Base-by-base conservation (phyloP, 2,113 vertebrate genomes). In the Polyodon spathula region DNA sequence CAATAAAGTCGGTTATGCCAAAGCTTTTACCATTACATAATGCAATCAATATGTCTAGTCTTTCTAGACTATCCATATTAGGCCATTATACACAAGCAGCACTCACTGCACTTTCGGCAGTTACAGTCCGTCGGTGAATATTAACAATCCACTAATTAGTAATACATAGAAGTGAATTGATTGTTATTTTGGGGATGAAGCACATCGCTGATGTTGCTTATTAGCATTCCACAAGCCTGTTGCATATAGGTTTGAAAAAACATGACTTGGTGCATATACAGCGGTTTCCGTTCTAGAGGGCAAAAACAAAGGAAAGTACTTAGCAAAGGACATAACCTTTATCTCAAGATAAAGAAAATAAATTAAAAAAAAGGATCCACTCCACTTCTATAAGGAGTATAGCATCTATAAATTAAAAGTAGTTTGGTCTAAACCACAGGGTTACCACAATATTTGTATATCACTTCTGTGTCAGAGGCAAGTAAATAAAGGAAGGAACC, bases 121-220 rank as follows among this genome's bases (percentile, higher is more conserved):
- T 65, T 58, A 65, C 57, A 53, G 64, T 62, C 63, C 46, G n/a
- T 61, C 57, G 44, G 50, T 64, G 56, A 68, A 66, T 2, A 71
- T 73, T 62, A 71, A 66, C 68, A 68, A 62, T 44, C 52, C 66
- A 63, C 68, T 71, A 59, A 65, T 73, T 76, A 70, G 64, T 56
- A 70, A 66, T 63, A 64, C 56, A 43, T 48, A 41, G 9, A 56
- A 53, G 56, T 41, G 56, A 40, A 58, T 40, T 11, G 37, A 56
- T 53, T 61, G 55, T 50, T 55, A 66, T 69, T 63, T 69, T 63
- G 39, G 44, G 62, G 27, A 41, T 17, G 37, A 48, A 55, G 54
- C 56, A 64, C 72, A 65, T 66, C 65, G 65, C 63, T 55, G 70
- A 66, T 59, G 64, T 63, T 16, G 51, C 56, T 60, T 56, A 63